Evolutionary conservation across 1,140 invertebrate species (phyloP).

Genomic region (Melipona quadrifasciata): DNA sequence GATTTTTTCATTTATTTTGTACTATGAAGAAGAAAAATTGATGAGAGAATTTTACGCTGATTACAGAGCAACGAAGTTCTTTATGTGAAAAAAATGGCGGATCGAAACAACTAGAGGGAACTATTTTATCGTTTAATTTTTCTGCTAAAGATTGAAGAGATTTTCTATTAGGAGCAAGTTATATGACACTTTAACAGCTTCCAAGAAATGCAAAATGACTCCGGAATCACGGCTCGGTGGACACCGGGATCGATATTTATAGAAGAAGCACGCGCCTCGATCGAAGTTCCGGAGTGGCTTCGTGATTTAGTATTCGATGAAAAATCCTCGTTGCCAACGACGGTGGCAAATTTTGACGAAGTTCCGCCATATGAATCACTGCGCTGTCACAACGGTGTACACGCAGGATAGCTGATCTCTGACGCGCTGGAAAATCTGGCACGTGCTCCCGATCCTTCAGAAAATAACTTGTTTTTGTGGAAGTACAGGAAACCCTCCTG

Average conservation of each 20-base stretch:
- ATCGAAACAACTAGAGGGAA: background rate
- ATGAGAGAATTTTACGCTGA: constrained; percentile 6
- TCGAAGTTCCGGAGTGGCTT: background rate
- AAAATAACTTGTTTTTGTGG: background rate
- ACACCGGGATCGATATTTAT: constrained; percentile 9
- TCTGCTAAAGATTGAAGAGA: background rate
- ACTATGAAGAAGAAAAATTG: background rate
- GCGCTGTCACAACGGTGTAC: background rate
- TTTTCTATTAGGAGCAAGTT: background rate
- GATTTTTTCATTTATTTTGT: background rate
- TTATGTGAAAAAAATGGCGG: background rate
- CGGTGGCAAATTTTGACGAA: background rate
- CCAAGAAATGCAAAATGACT: background rate
- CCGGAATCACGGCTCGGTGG: constrained; percentile 6
- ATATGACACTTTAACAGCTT: background rate
- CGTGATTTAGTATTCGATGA: constrained; percentile 20
- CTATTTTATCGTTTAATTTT: background rate
- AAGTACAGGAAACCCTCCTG: background rate
- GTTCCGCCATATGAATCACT: background rate
- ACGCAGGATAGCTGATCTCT: background rate
- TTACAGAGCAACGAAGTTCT: constrained; percentile 23
- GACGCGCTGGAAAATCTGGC: background rate
- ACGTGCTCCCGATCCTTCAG: background rate
- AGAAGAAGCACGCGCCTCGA: constrained; percentile 9
- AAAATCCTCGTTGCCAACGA: background rate